phyloP scores from a whole-genome alignment of 2,113 vertebrate genomes.

The Anhinga rufa region DNA sequence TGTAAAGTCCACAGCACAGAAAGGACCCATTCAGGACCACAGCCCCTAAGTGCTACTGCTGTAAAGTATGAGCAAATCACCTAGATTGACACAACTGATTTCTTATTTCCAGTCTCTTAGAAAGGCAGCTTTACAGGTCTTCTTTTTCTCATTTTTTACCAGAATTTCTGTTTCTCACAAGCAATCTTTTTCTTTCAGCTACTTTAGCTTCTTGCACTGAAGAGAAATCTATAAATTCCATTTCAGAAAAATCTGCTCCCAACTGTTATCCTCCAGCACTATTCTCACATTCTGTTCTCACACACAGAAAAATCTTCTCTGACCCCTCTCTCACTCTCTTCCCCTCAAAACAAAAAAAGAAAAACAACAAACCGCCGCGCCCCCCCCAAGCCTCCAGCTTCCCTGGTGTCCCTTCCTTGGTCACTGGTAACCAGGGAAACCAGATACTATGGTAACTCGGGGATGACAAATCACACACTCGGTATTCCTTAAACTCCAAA shows the following conservation, averaged over 20 bases:
- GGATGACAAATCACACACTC: constrained; percentile 40
- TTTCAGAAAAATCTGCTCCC: neutral
- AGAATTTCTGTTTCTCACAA: neutral
- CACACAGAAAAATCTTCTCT: constrained; percentile 38
- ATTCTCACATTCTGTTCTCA: constrained; percentile 52
- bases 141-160: neutral
- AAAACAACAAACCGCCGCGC: too few relatives aligned
- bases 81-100: neutral
- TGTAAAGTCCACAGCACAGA: neutral
- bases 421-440: constrained; percentile 79
- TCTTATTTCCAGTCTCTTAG: neutral
- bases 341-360: neutral
- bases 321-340: constrained; percentile 22
- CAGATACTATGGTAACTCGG: constrained; percentile 74
- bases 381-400: constrained; percentile 33
- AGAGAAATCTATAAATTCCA: constrained; percentile 49
- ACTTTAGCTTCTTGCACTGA: neutral
- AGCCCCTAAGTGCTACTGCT: neutral
- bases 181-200: neutral
- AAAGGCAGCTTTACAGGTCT: neutral
- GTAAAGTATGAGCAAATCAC: neutral
- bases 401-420: constrained; percentile 68
- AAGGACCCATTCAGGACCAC: neutral
- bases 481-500: constrained; percentile 21
- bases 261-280: constrained; percentile 1